Base-by-base conservation (phyloP, 1,140 invertebrate species). In the Atta texana region DNA sequence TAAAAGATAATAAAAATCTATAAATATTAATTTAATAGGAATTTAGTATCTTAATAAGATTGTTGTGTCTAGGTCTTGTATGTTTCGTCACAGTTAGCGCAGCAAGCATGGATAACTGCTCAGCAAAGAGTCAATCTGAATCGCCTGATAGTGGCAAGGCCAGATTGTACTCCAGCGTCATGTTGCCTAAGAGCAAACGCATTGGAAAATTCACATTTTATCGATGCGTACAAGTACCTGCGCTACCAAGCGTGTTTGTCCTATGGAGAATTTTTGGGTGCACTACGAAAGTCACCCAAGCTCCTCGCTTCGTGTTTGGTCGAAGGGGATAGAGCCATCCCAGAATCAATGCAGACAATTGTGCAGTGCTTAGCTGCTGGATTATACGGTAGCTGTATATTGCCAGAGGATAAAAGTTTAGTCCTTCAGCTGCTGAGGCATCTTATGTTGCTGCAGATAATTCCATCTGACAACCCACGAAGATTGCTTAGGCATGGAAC, bases 41-140 rank as follows among this genome's bases (percentile, higher is more conserved):
- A 44, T 21, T n/a, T n/a, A n/a, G 5, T 21, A 31, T 55, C 7
- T 75, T 10, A 74, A 85, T 8, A 76, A 28, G 12, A 24, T 69
- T 49, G 14, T 85, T 78, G 8, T 78, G 88, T 93, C 7, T 59
- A 97, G 96, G 96, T 97, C 21, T 93, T 96, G 51, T 95, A 95
- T 68, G 93, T 96, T 44, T 97, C 96, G 0, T 96, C 97, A 75
- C 95, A 96, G 55, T 94, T 98, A n/a, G 96, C 96, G 34, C 97
- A 98, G 93, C 96, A 97, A 88, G 97, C 98, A 44, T 99, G 98
- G 98, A 97, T 99, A 77, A 98, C 97, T 63, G 97, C 97, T 3
- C 98, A 98, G 93, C 98, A 99, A 94, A 96, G 98, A 87, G 96
- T 97, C 53, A 98, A 98, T 93, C 95, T 99, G 5, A 97, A 98